These are phyloP conservation scores for Callyntrura guangdongensis DNA, from an alignment of 2,888 invertebrate species.

Conservation along the genomic window DNA sequence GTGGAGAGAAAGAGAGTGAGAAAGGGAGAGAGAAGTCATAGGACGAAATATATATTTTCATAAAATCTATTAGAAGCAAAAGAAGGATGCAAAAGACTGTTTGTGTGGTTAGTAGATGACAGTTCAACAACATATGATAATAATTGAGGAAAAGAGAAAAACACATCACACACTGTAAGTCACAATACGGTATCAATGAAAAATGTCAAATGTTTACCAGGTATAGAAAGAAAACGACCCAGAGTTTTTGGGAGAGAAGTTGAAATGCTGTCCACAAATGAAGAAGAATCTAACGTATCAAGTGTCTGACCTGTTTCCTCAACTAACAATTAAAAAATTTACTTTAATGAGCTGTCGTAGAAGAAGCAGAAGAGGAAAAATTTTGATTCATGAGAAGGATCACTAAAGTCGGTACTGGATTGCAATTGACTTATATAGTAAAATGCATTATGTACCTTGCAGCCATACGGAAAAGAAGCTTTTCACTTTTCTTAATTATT, in stretches of 20 bases:
- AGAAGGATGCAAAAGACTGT: conserved; percentile 6
- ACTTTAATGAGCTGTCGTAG: background rate
- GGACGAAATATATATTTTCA: background rate
- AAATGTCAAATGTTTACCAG: conserved; percentile 85
- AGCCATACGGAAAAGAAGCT: too few relatives aligned
- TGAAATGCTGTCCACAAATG: conserved; percentile 79
- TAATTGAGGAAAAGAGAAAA: conserved; percentile 1
- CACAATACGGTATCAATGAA: conserved; percentile 60
- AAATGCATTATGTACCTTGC: too few relatives aligned
- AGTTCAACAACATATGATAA: conserved; percentile 22
- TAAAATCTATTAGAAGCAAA: conserved; percentile 26
- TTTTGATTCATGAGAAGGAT: background rate
- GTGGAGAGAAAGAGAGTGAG: background rate
- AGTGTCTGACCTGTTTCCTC: conserved; percentile 81
- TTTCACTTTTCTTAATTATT: too few relatives aligned
- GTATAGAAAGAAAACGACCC: conserved; percentile 90
- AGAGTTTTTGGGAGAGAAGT: conserved; percentile 84
- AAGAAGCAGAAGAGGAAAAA: background rate
- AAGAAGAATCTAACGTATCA: conserved; percentile 79
- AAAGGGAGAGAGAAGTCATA: background rate
- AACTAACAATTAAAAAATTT: conserved; percentile 77
- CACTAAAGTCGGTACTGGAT: too few relatives aligned
- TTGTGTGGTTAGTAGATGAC: conserved; percentile 12
- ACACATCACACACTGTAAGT: conserved; percentile 5
- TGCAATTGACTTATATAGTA: too few relatives aligned